A percentile compares a stretch with the other conserved stretches of the same genome.
Evolutionary conservation across 2,888 invertebrate species (phyloP).

Genomic region (Callyntrura sp.): DNA sequence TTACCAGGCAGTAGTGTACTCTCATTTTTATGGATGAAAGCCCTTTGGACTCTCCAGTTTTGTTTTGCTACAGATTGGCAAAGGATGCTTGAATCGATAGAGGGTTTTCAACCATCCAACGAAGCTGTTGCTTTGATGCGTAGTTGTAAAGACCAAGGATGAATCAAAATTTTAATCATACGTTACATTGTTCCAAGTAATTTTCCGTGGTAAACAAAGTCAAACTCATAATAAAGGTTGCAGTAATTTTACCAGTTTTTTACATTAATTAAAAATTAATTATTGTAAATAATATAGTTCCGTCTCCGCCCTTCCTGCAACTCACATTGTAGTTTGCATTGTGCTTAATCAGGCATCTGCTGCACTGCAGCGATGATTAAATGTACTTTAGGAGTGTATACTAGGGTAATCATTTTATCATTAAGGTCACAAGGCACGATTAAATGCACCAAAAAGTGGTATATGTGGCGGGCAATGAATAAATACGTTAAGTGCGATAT

Average conservation of each 20-base stretch:
- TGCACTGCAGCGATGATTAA: not conserved
- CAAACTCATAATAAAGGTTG: not conserved
- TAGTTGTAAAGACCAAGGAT: slow-evolving; percentile 19
- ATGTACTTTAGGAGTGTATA: not conserved
- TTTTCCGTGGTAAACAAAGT: not conserved
- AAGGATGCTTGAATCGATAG: not conserved
- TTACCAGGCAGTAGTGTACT: not conserved
- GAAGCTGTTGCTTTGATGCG: not conserved
- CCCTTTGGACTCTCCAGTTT: slow-evolving; percentile 15
- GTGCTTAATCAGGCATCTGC: not conserved
- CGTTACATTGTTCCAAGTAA: slow-evolving; percentile 1
- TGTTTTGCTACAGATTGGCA: not conserved
- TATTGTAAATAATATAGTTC: not conserved
- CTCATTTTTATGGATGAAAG: slow-evolving; percentile 30
- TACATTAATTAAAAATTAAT: not conserved
- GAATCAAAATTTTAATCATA: not conserved
- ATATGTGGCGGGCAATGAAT: too few species aligned
- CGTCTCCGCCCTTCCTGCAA: not conserved
- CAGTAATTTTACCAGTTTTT: not conserved
- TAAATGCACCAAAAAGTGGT: too few species aligned
- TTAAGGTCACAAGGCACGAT: too few species aligned
- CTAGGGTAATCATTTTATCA: not conserved
- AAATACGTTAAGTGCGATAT: too few species aligned
- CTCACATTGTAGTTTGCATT: not conserved
- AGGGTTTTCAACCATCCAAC: not conserved